These are phyloP conservation scores for Odontocerum albicorne DNA, from an alignment of 2,888 invertebrate species.

Conservation along the genomic window DNA sequence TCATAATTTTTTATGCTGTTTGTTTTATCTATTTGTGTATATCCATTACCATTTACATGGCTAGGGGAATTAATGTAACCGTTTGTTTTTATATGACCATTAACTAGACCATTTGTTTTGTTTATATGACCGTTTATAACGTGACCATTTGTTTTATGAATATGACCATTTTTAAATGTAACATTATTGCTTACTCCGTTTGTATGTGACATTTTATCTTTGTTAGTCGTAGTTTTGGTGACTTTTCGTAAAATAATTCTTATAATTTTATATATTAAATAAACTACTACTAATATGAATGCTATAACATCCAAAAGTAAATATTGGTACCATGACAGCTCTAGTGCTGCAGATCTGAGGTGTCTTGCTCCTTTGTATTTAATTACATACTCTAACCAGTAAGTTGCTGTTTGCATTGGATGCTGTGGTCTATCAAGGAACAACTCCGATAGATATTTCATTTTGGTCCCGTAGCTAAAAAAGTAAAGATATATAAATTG, in stretches of 20 bases:
- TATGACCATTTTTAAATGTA: neutral
- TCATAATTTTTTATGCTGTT: neutral
- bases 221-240: too few relatives aligned
- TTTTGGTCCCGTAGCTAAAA: conserved; percentile 58
- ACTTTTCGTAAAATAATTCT: too few relatives aligned
- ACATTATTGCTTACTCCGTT: neutral
- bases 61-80: neutral
- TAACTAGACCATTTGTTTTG: neutral
- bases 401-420: conserved; percentile 62
- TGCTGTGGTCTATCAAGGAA: conserved; percentile 60
- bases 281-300: conserved; percentile 45
- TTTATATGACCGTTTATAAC: neutral
- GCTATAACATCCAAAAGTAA: conserved; percentile 49
- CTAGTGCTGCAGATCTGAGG: conserved; percentile 53
- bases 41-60: too few relatives aligned
- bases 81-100: conserved; percentile 16
- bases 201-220: neutral
- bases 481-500: too few relatives aligned
- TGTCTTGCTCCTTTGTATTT: conserved; percentile 60
- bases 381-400: conserved; percentile 66
- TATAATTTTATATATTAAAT: too few relatives aligned
- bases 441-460: conserved; percentile 50
- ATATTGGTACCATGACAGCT: conserved; percentile 53
- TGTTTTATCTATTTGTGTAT: too few relatives aligned
- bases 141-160: neutral